Evolutionary conservation across 1,140 invertebrate species (phyloP).

Genomic region (Watersipora subatra): DNA sequence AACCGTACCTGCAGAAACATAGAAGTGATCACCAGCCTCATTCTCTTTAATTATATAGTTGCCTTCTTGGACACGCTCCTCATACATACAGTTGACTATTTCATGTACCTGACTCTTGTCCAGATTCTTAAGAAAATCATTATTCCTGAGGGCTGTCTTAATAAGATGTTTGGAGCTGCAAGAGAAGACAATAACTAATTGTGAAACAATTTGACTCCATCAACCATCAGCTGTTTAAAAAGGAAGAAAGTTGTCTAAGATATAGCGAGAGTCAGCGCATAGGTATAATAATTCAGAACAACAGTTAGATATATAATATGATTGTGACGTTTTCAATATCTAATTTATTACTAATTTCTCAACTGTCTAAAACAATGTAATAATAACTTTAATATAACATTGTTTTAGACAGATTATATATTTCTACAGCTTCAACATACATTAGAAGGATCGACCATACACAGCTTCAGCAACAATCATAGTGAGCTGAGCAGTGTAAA

Average conservation of each 20-base stretch:
- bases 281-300: not conserved
- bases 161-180: slow-evolving; percentile 16
- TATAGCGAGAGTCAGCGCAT: not conserved
- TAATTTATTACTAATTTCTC: no score
- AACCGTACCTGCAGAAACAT: slow-evolving; percentile 14
- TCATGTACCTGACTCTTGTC: slow-evolving; percentile 12
- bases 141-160: slow-evolving; percentile 14
- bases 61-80: slow-evolving; percentile 1
- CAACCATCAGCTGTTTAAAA: not conserved
- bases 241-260: not conserved
- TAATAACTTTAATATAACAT: no score
- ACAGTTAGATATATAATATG: not conserved
- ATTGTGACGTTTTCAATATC: no score
- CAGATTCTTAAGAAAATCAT: slow-evolving; percentile 17
- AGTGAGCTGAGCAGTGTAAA: no score
- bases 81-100: slow-evolving; percentile 18
- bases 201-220: not conserved
- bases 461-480: no score
- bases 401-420: no score
- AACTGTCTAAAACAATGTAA: no score
- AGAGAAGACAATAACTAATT: not conserved
- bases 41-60: slow-evolving; percentile 15
- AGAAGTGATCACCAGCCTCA: slow-evolving; percentile 13
- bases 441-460: no score
- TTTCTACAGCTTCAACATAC: no score